Base-by-base conservation (phyloP, 2,797 vertebrate genomes). In the Cirrhinus molitorella region DNA sequence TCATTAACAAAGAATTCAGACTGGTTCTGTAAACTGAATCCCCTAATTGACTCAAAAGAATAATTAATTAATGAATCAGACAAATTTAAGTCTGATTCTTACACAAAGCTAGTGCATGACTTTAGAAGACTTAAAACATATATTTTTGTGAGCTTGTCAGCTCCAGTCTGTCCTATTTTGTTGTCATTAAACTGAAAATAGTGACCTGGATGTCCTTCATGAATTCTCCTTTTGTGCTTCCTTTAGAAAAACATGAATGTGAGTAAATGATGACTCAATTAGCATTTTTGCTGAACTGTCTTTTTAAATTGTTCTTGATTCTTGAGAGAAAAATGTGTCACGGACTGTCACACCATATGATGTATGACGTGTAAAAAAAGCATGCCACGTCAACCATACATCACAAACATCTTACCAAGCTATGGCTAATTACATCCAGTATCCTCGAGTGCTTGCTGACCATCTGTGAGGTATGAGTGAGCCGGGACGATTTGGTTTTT, bases 371-470 rank as follows among this genome's bases (percentile, higher is more conserved):
- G 43, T 34, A 14, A 67, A 67, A 79, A 79, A 70, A 55, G n/a
- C 47, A 25, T 1, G 5, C 19, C 66, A 53, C 5, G 12, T 72
- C 67, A 59, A 61, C 53, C 23, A 34, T 55, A 78, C 51, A 59
- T 59, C 49, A 71, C 67, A 59, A 40, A 47, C 25, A 59, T 78
- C 43, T 49, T 45, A 80, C 51, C 34, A 40, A 53, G 28, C 53
- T 59, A 61, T 17, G 79, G 68, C 77, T 81, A 78, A 85, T 85
- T 85, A 78, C 49, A 83, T 80, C 13, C 19, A 40, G 31, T 65
- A 81, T 81, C 73, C 83, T 87, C 12, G 11, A 67, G 79, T 87
- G 72, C 67, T 61, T 68, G 49, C 68, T 79, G 85, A 81, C 85
- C 67, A 73, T 84, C 67, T 84, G 82, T 87, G 85, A 73, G 73